These are phyloP conservation scores for Scolopax mira DNA, from an alignment of 2,113 vertebrate species.

Conservation along the genomic window DNA sequence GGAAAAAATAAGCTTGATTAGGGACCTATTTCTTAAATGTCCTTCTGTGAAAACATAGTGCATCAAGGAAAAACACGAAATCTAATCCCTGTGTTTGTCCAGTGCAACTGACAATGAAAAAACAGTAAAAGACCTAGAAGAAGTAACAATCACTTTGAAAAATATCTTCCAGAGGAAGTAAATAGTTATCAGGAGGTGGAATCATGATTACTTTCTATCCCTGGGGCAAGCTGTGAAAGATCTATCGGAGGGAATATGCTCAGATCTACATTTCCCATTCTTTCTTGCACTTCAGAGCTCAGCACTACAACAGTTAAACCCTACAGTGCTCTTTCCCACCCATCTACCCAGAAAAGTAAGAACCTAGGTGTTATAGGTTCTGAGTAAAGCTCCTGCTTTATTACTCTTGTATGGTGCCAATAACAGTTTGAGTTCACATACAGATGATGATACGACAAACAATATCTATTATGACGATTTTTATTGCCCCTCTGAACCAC, in stretches of 20 bases:
- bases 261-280: background rate
- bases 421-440: background rate
- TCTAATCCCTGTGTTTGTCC: background rate
- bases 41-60: background rate
- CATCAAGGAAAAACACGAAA: background rate
- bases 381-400: background rate
- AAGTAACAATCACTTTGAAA: background rate
- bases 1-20: background rate
- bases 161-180: background rate
- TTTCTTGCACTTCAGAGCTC: background rate
- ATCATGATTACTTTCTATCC: background rate
- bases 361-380: background rate
- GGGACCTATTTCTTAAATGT: background rate
- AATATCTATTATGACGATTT: background rate
- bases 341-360: background rate
- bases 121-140: background rate
- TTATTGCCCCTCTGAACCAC: background rate
- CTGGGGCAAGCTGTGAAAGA: background rate
- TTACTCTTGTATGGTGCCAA: background rate
- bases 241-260: background rate
- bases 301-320: background rate
- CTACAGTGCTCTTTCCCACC: background rate
- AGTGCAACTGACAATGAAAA: background rate
- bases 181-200: background rate
- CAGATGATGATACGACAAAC: background rate